Base-by-base conservation (phyloP, 2,797 vertebrate species). In the Coccyzus lansbergi region DNA sequence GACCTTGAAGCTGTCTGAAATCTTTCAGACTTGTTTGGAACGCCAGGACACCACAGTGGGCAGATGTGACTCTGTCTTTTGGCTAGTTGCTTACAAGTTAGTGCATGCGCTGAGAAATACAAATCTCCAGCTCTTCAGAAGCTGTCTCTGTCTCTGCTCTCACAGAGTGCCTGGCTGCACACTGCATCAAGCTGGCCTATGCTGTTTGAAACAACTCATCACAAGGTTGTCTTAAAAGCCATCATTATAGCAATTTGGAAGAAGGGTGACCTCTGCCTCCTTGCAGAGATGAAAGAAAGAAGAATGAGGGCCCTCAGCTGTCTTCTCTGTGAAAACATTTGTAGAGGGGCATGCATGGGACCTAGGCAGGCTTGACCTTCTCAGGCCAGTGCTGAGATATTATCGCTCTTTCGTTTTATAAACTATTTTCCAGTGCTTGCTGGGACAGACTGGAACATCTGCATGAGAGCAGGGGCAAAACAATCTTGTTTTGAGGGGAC, bases 1-100 rank as follows among this genome's bases (percentile, higher is more conserved):
- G 94, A 74, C 80, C 83, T 81, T 90, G 81, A 82, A 36, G 62
- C 58, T 59, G 36, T 40, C 17, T 83, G 65, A 28, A n/a, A 9
- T 10, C 29, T 34, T 9, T 6, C 62, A 52, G 65, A 0, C 46
- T 59, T 80, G 71, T 38, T 92, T 80, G 3, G 68, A 31, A 7
- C n/a, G 29, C 55, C 85, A 76, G 75, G 14, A 3, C 31, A 25
- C 4, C 55, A 2, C 36, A 26, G 85, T 6, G 6, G 0, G 21
- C 68, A 79, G 82, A 42, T 31, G 4, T 11, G 68, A 62, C 48
- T 70, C 88, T 33, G 10, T 5, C 71, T 29, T 62, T 9, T 42
- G 76, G 70, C 2, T 13, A 15, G 62, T 6, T 5, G 4, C 34
- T 89, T 56, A 4, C 33, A 2, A n/a, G 24, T 4, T 51, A 51